These are phyloP conservation scores for Echeneis naucrates DNA, from an alignment of 2,797 vertebrate species.

Conservation along the genomic window DNA sequence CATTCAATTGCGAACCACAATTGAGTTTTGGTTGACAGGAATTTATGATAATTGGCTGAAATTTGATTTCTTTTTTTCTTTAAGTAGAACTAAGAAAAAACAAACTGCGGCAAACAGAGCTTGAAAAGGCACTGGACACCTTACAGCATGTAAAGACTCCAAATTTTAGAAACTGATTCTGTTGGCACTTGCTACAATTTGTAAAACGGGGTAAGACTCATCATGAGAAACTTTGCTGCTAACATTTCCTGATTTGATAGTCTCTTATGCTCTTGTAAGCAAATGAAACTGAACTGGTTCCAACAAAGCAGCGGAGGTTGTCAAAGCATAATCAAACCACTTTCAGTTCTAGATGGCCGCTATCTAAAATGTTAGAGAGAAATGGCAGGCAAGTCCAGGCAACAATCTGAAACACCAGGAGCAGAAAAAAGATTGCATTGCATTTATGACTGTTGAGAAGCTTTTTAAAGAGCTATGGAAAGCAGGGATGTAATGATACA, in stretches of 20 bases:
- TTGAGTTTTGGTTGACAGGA: no score
- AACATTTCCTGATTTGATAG: background rate
- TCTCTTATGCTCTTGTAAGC: background rate
- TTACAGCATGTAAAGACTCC: background rate
- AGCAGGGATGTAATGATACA: no score
- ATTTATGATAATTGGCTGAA: no score
- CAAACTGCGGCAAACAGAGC: no score
- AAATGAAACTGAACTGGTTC: background rate
- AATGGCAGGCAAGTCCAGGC: background rate
- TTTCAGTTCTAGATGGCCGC: background rate
- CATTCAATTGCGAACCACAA: accelerated
- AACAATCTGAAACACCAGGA: background rate
- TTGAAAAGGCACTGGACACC: background rate
- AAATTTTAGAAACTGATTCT: no score
- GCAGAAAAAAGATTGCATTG: background rate
- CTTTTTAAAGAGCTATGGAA: no score
- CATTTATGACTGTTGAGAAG: no score
- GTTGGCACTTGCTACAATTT: background rate
- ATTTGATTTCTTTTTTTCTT: no score
- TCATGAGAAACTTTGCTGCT: background rate
- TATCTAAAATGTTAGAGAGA: background rate
- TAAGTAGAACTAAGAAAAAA: no score
- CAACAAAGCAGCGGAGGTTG: background rate
- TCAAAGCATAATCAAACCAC: background rate
- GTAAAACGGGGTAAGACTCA: no score